Conservation (phyloP, 2,113 vertebrate species). For the Hyaena hyaena region DNA sequence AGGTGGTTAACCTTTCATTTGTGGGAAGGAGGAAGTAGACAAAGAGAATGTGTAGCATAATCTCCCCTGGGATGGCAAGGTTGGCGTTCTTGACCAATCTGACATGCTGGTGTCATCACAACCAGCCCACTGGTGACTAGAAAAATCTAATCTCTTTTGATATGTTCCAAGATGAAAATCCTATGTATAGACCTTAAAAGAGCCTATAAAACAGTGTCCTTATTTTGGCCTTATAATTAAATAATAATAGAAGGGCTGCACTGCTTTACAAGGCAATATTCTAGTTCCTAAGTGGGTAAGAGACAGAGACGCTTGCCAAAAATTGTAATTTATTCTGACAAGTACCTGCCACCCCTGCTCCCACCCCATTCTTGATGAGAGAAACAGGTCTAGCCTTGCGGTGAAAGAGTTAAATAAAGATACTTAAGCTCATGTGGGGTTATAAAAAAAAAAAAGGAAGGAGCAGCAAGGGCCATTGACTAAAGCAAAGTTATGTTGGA, state of each 20-base stretch:
- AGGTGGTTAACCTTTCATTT: neutral
- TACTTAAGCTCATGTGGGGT: neutral
- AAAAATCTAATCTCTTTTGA: conserved; percentile 67
- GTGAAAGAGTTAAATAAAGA: conserved; percentile 47
- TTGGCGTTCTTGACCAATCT: neutral
- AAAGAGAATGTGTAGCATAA: neutral
- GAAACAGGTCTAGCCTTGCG: conserved; percentile 9
- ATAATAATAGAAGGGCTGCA: conserved; percentile 69
- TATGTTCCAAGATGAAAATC: conserved; percentile 76
- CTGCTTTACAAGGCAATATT: conserved; percentile 74
- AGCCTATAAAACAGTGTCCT: conserved; percentile 77
- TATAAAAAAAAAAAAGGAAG: neutral
- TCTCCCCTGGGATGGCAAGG: neutral
- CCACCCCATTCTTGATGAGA: conserved; percentile 26
- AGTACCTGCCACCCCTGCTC: neutral
- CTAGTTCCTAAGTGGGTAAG: conserved; percentile 68
- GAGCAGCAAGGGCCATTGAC: fast-evolving
- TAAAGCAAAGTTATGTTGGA: neutral
- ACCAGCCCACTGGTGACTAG: neutral
- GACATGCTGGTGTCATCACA: neutral
- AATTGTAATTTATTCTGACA: conserved; percentile 64
- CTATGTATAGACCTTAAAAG: conserved; percentile 76
- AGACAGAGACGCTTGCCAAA: conserved; percentile 67
- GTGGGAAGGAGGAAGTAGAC: neutral
- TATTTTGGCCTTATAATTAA: conserved; percentile 82